These are phyloP conservation scores for Formica selysi DNA, from an alignment of 1,140 invertebrate species.

Conservation along the genomic window DNA sequence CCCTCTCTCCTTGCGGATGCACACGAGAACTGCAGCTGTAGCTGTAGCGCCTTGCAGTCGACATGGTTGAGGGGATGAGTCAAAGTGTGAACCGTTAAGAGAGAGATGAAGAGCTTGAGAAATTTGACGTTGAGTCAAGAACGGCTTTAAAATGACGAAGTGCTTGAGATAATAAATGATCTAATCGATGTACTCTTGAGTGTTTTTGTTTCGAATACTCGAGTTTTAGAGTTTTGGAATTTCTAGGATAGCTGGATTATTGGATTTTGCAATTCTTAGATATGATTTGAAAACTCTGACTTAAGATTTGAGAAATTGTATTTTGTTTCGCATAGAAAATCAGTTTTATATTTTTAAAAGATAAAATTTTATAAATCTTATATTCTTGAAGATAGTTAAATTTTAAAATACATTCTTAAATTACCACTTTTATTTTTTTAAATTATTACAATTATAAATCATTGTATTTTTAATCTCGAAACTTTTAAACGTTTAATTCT, in stretches of 20 bases:
- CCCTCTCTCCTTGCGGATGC: constrained; percentile 52
- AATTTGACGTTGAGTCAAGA: constrained; percentile 43
- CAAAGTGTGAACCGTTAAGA: constrained; percentile 39
- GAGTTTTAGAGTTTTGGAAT: neutral
- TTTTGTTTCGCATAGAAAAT: neutral
- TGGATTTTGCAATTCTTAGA: neutral
- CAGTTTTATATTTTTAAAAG: neutral
- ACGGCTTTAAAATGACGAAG: constrained; percentile 43
- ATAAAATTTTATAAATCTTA: neutral
- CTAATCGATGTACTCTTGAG: neutral
- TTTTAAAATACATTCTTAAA: neutral
- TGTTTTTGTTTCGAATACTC: neutral
- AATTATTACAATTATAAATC: constrained; percentile 22
- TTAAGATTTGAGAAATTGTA: neutral
- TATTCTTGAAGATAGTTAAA: neutral
- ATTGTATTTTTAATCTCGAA: constrained; percentile 10
- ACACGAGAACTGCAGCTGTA: constrained; percentile 70
- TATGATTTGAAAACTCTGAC: neutral
- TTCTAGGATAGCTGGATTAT: neutral
- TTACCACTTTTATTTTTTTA: neutral
- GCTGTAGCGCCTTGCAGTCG: constrained; percentile 60
- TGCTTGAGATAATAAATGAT: constrained; percentile 35
- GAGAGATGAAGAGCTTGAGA: constrained; percentile 32
- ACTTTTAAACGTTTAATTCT: constrained; percentile 10
- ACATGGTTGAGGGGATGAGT: constrained; percentile 44